phyloP scores from a whole-genome alignment of 2,888 invertebrate species.

The Aradus depressus region DNA sequence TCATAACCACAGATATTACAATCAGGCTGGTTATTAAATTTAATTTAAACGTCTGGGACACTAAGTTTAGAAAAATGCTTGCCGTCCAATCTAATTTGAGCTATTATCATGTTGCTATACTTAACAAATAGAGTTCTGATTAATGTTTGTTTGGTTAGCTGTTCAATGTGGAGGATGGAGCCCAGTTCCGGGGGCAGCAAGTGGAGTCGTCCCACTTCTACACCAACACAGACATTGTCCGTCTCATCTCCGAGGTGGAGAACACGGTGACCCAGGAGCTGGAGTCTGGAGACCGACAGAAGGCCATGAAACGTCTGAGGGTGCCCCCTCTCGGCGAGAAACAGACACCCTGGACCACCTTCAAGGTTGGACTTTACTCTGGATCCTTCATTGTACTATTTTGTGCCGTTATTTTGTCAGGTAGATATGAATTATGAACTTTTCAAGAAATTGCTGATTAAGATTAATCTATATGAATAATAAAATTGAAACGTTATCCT shows the following conservation, averaged over 20 bases:
- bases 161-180: constrained; percentile 55
- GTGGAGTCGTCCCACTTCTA: constrained; percentile 77
- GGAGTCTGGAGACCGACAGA: constrained; percentile 68
- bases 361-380: constrained; percentile 72
- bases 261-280: constrained; percentile 54
- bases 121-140: neutral
- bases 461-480: too few species aligned
- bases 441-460: too few species aligned
- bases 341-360: constrained; percentile 70
- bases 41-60: too few species aligned
- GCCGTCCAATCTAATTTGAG: neutral
- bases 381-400: constrained; percentile 69
- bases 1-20: too few species aligned
- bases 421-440: constrained; percentile 35
- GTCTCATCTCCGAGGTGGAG: constrained; percentile 71
- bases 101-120: neutral
- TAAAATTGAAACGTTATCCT: too few species aligned
- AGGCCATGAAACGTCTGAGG: constrained; percentile 75
- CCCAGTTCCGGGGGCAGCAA: constrained; percentile 63
- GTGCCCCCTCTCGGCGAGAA: constrained; percentile 79
- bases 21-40: too few species aligned
- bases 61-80: too few species aligned
- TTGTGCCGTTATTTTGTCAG: constrained; percentile 58
- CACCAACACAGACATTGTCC: constrained; percentile 73
- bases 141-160: constrained; percentile 38